These are phyloP conservation scores for Sciurus carolinensis DNA, from an alignment of 2,797 vertebrate species.

Conservation along the genomic window DNA sequence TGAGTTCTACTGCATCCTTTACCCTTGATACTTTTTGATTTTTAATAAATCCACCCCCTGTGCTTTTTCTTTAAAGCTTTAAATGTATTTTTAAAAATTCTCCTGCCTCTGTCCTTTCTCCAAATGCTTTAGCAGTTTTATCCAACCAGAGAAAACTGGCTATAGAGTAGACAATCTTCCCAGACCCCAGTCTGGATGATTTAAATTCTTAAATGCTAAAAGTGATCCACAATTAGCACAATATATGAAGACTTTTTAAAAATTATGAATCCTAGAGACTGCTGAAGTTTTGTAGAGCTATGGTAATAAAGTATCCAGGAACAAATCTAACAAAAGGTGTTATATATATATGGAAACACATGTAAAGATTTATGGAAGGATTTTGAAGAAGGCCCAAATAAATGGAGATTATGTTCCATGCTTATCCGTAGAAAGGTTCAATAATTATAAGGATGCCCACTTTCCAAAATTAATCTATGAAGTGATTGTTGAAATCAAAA, in stretches of 20 bases:
- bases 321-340: constrained; percentile 13
- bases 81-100: background rate
- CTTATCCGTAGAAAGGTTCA: background rate
- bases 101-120: background rate
- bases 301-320: background rate
- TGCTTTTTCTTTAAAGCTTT: background rate
- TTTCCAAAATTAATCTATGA: constrained; percentile 23
- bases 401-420: background rate
- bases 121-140: constrained; percentile 14
- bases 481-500: constrained; percentile 6
- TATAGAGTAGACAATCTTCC: background rate
- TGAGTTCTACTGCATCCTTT: background rate
- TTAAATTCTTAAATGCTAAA: background rate
- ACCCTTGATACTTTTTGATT: background rate
- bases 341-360: background rate
- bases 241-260: background rate
- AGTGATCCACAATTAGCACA: background rate
- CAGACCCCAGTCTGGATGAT: background rate
- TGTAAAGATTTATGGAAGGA: background rate
- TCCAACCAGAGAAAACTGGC: background rate
- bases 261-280: background rate
- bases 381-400: constrained; percentile 28
- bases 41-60: background rate
- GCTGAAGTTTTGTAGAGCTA: background rate
- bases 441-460: background rate